Evolutionary conservation across 2,888 invertebrate species (phyloP).

Genomic region (Tyria jacobaeae): DNA sequence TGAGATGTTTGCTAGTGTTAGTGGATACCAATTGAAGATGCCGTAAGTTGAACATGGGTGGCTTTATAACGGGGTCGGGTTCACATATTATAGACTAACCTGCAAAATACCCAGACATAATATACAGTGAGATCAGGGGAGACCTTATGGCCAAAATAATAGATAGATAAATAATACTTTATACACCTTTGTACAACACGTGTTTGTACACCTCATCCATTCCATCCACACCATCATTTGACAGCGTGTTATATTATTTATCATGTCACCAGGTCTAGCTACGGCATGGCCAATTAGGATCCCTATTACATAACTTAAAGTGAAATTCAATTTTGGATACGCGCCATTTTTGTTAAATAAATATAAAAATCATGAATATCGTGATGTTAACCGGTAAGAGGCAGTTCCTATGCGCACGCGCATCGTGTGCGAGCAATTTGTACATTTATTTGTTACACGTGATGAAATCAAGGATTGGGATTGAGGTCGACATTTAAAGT

Average conservation of each 20-base stretch:
- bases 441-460: constrained; percentile 43
- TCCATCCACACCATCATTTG: neutral
- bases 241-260: constrained; percentile 2
- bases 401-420: constrained; percentile 22
- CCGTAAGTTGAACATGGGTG: too few species aligned
- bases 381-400: constrained; percentile 53
- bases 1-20: too few species aligned
- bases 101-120: too few species aligned
- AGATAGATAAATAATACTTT: too few species aligned
- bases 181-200: too few species aligned
- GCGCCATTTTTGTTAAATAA: constrained; percentile 44
- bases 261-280: neutral
- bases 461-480: constrained; percentile 54
- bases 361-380: constrained; percentile 57
- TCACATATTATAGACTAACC: too few species aligned
- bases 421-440: constrained; percentile 58
- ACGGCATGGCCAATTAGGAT: neutral
- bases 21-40: too few species aligned
- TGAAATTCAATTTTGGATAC: constrained; percentile 14
- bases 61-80: too few species aligned
- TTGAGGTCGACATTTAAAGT: constrained; percentile 35
- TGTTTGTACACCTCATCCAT: too few species aligned
- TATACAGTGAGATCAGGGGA: too few species aligned
- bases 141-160: too few species aligned
- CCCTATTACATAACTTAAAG: constrained; percentile 17